Conservation (phyloP, 2,113 vertebrate genomes). For the Pseudonaja textilis region DNA sequence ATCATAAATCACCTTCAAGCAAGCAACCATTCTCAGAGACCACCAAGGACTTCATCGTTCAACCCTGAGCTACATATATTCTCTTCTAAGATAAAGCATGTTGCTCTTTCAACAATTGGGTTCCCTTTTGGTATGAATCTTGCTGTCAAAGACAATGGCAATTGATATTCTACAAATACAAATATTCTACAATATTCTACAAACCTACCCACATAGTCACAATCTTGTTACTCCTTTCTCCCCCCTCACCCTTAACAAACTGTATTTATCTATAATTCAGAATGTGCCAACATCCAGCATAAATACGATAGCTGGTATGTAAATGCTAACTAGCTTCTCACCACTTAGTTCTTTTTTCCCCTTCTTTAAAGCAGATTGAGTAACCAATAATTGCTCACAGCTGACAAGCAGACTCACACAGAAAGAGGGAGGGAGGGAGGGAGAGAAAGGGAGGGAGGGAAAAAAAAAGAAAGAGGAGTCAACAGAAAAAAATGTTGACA, state of each 20-base stretch:
- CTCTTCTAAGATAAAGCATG: not conserved
- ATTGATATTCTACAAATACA: not conserved
- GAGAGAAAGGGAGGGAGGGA: not conserved
- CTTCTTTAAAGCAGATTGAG: not conserved
- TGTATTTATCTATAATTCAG: not conserved
- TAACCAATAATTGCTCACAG: not conserved
- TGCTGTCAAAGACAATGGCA: not conserved
- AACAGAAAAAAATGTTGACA: not conserved
- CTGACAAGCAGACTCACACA: not conserved
- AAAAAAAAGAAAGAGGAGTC: accelerated
- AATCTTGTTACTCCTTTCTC: not conserved
- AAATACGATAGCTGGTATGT: not conserved
- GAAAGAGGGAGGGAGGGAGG: no score
- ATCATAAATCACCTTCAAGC: not conserved
- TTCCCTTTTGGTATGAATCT: not conserved
- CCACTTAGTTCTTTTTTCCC: not conserved
- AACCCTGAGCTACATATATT: not conserved
- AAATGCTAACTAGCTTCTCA: not conserved
- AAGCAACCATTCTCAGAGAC: not conserved
- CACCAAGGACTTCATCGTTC: not conserved
- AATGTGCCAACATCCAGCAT: not conserved
- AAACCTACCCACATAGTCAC: not conserved
- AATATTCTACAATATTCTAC: no score
- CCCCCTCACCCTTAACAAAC: not conserved
- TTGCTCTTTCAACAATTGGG: not conserved